Evolutionary conservation across 2,888 invertebrate genomes (phyloP), one percentile per base, ranked within the genome.

Genomic region (Molorchus minor): DNA sequence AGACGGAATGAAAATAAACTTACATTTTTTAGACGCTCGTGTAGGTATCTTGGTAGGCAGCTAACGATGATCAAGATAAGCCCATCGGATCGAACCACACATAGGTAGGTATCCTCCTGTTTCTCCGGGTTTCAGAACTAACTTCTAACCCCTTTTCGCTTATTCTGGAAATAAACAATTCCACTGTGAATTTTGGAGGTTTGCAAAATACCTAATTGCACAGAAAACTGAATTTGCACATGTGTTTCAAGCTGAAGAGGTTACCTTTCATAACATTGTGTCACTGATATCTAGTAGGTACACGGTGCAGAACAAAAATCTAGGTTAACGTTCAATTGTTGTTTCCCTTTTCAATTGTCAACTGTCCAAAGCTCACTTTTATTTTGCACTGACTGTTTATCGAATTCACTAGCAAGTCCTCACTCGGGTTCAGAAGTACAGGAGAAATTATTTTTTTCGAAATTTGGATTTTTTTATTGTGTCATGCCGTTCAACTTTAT

Each of bases 241-340:
- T 7, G 29, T 29, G 25, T 13, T n/a, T 12, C 1, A 15, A 19
- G 19, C 13, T 16, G 17, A 13, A 12, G 25, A 41, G 13, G 17
- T 52, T 52, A 52, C 52, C 52, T 52, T n/a, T 52, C 17, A n/a
- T 12, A 52, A 36, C 13, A 17, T 29, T 40, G 8, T 15, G 30
- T 41, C 52, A 41, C 52, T 41, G 40, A 41, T n/a, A 17, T 52
- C 30, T 30, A n/a, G n/a, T 41, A 30, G 41, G 38, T 19, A 16
- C 52, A 52, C 45, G 15, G 30, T 45, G 33, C 43, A 40, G 38
- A 33, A 41, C 46, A 20, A 21, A 49, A 56, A 64, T 64, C 43
- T 64, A 57, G 64, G 64, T 64, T 64, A 64, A 56, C 44, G 52
- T 60, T 55, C 47, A 56, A 60, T 63, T 62, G 43, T 29, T 53